Conservation (phyloP, 1,140 invertebrate genomes). For the Drosophila neocordata region DNA sequence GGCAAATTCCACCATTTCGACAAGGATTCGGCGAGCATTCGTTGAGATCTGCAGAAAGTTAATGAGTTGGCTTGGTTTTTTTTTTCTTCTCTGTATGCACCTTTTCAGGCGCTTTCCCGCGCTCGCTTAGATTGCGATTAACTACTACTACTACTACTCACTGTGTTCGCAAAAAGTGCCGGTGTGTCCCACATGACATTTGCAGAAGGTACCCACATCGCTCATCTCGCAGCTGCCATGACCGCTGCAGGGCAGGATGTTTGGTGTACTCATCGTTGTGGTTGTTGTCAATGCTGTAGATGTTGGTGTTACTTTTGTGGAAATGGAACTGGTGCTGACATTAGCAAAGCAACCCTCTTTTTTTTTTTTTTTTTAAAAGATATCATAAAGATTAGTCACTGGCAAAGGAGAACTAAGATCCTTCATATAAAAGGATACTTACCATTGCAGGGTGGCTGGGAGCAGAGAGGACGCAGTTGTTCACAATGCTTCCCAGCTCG, state of each 20-base stretch:
- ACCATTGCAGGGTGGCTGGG: constrained; percentile 85
- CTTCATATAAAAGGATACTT: constrained; percentile 23
- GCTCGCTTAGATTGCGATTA: background rate
- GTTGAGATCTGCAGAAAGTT: constrained; percentile 88
- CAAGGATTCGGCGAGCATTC: constrained; percentile 91
- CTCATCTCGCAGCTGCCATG: constrained; percentile 90
- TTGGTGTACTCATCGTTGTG: constrained; percentile 64
- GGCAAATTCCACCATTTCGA: constrained; percentile 90
- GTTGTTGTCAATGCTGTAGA: constrained; percentile 7
- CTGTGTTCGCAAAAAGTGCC: constrained; percentile 90
- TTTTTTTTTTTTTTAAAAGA: constrained; percentile 4
- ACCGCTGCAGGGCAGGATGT: constrained; percentile 87
- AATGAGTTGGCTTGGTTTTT: constrained; percentile 67
- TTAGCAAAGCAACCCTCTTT: constrained; percentile 79
- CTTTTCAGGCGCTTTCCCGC: background rate
- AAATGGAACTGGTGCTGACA: constrained; percentile 55
- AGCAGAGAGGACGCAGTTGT: constrained; percentile 85
- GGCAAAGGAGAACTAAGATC: no score
- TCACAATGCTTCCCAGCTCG: constrained; percentile 96
- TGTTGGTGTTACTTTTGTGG: constrained; percentile 8
- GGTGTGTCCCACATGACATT: constrained; percentile 90
- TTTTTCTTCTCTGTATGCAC: background rate
- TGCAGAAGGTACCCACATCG: constrained; percentile 87
- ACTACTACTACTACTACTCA: constrained; percentile 79
- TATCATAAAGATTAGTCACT: background rate